Base-by-base conservation (phyloP, 2,888 invertebrate genomes). In the Zaprionus bogoriensis region DNA sequence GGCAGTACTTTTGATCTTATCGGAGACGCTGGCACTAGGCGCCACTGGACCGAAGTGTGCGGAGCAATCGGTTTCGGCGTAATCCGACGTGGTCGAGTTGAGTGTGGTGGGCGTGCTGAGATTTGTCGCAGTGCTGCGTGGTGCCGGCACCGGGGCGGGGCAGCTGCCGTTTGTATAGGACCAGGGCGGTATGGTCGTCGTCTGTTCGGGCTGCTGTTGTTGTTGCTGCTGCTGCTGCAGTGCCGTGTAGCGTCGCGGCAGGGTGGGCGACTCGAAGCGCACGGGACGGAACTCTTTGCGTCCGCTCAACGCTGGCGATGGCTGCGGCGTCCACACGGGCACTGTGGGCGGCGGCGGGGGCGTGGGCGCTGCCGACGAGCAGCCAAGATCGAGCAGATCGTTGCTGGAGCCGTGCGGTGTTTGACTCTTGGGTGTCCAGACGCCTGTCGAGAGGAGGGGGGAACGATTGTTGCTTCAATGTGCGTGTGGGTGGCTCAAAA, bases 281-380 rank as follows among this genome's bases (percentile, higher is more conserved):
- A 97, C 95, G 4, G 97, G 95, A 67, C 95, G 93, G 92, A 96
- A 97, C 89, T 94, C 93, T 91, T 96, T 96, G 77, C 95, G 93
- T 74, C 95, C 94, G 38, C 79, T 77, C 23, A 79, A 14, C 1
- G 93, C 91, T 51, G 96, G 96, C 86, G 96, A 96, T 28, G 95
- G 93, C 78, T 93, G 93, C 9, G 97, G 96, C 23, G 94, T 94
- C 97, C 97, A 97, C 75, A 96, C 92, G 17, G 96, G 94, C 44
- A 93, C 93, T 57, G 94, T 92, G 51, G 94, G 93, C 69, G 93
- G 93, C 78, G 92, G 92, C 63, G 93, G 89, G 14, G 89, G 89
- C 22, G 81, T 74, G 3, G 89, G 89, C 83, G 91, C 84, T 89
- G 91, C 69, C 88, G 90, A 69, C 85, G 90, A 83, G 89, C 90